phyloP scores from a whole-genome alignment of 2,113 vertebrate genomes.

The Tringa solitaria region DNA sequence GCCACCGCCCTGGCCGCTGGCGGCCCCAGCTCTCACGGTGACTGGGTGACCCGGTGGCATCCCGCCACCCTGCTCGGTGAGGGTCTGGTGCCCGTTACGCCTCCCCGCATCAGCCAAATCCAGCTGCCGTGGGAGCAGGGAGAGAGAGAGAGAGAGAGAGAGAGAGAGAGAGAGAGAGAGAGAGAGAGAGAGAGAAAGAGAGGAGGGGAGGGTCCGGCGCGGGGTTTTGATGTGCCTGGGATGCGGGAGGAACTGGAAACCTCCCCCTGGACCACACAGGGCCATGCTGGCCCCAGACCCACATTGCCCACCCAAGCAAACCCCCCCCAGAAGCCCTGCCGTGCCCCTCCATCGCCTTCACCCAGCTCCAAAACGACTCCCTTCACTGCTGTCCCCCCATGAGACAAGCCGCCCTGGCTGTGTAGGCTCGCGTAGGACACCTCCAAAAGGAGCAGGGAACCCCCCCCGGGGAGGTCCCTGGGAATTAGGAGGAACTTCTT shows the following conservation, averaged over 20 bases:
- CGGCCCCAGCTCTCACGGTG: not conserved
- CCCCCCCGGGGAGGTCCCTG: too few species aligned
- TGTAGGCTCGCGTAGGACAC: not conserved
- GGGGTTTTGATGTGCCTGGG: too few species aligned
- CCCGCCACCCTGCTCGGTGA: not conserved
- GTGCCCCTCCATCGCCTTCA: not conserved
- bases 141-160: not conserved
- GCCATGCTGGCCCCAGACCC: accelerated
- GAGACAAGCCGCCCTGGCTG: not conserved
- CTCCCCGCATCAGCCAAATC: not conserved
- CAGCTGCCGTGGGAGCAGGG: not conserved
- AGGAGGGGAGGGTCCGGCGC: not conserved
- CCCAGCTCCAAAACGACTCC: accelerated
- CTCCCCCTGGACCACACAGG: not conserved
- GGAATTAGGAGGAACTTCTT: too few species aligned
- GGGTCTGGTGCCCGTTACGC: not conserved
- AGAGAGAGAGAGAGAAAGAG: not conserved
- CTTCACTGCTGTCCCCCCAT: accelerated
- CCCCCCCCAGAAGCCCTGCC: not conserved
- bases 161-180: too few species aligned
- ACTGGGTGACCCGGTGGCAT: not conserved
- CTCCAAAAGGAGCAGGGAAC: not conserved
- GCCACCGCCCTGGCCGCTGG: accelerated
- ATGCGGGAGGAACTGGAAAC: not conserved
- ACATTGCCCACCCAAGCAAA: not conserved